Base-by-base conservation (phyloP, 2,888 invertebrate species). In the Conops quadrifasciatus region DNA sequence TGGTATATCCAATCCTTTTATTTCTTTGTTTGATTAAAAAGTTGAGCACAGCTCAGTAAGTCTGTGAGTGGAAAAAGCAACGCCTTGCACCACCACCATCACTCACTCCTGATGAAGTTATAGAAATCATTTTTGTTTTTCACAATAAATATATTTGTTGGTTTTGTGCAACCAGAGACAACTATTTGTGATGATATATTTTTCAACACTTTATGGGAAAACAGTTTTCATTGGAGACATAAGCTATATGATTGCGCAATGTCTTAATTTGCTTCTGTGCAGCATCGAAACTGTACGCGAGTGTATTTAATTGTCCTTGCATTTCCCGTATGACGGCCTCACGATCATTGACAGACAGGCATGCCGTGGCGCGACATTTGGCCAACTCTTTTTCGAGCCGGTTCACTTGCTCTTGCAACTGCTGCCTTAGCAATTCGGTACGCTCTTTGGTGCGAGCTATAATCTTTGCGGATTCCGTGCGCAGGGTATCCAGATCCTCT, bases 241-340 rank as follows among this genome's bases (percentile, higher is more conserved):
- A 83, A 16, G 81, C 80, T 49, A 86, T 83, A 71, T 85, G 85
- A 70, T 84, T 83, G 72, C 84, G 84, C 0, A 86, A 74, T 1
- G 83, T 83, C 75, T 84, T 84, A 70, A 86, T 85, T 79, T 85
- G 85, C 53, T 82, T 83, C 73, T 85, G 85, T 24, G 85, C 85
- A 0, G 83, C 82, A 76, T 85, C 85, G 72, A 85, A 86, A 71
- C 84, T 85, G 67, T 81, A 81, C 2, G 85, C 84, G 15, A 86
- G 77, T 0, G 81, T 81, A 66, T 83, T 83, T 21, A 86, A 76
- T 72, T 86, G 85, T 1, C 80, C 81, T 74, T 85, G 84, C 85
- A 86, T 85, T 71, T 85, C 82, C 1, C 82, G 81, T 36, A 85
- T 85, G 28, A 84, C 82, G 1, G 82, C 78, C 73, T 86, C 85